Conservation (phyloP, 2,797 vertebrate genomes). For the Danio jaintianensis region DNA sequence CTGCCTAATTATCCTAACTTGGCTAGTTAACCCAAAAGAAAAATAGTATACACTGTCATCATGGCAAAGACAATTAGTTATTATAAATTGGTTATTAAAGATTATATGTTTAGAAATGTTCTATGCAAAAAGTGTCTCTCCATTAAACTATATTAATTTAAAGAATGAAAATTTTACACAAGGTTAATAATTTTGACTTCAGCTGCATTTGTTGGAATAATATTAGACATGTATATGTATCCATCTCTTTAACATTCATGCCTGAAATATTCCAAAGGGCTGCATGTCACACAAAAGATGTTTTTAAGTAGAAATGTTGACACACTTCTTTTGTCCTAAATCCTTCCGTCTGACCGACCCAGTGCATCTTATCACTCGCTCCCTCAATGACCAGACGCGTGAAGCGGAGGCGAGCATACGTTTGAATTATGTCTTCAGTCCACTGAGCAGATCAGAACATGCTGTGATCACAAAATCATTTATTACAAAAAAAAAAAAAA, state of each 20-base stretch:
- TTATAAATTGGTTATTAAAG: too few relatives aligned
- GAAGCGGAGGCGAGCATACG: constrained; percentile 28
- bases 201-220: too few relatives aligned
- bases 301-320: constrained; percentile 26
- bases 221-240: too few relatives aligned
- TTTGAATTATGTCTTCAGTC: constrained; percentile 48
- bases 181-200: too few relatives aligned
- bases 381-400: constrained; percentile 22
- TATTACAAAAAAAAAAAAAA: background rate
- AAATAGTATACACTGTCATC: too few relatives aligned
- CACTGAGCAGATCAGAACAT: constrained; percentile 21
- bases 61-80: too few relatives aligned
- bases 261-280: background rate
- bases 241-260: background rate
- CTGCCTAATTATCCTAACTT: too few relatives aligned
- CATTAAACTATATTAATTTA: too few relatives aligned
- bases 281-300: background rate
- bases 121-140: too few relatives aligned
- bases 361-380: constrained; percentile 22
- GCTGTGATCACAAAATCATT: constrained; percentile 1
- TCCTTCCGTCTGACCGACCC: constrained; percentile 67
- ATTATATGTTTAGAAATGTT: too few relatives aligned
- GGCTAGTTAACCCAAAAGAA: too few relatives aligned
- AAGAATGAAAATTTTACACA: too few relatives aligned
- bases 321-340: constrained; percentile 69